A percentile compares a stretch with the other conserved stretches of the same genome.
Evolutionary conservation across 2,113 vertebrate species (phyloP).

Genomic region (Nycticebus coucang): DNA sequence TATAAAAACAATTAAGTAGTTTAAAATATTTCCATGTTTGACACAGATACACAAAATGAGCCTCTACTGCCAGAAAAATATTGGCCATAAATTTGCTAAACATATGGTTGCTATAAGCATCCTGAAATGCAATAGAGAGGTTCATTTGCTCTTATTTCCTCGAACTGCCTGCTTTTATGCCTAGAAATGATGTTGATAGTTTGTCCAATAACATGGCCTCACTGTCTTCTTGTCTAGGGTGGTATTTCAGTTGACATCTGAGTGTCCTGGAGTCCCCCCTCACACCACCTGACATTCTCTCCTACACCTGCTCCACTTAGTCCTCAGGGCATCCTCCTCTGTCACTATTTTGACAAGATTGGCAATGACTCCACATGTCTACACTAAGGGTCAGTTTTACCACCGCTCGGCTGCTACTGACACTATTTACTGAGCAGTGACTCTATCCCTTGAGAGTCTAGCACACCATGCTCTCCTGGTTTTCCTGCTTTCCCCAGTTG

Average conservation of each 20-base stretch:
- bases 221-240: background rate
- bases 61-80: no score
- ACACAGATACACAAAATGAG: no score
- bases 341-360: background rate
- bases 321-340: background rate
- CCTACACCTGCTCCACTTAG: background rate
- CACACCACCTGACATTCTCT: background rate
- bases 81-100: no score
- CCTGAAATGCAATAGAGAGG: background rate
- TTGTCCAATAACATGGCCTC: background rate
- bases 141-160: background rate
- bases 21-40: no score
- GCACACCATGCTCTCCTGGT: background rate
- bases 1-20: no score
- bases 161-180: background rate
- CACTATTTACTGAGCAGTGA: background rate
- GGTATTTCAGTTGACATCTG: background rate
- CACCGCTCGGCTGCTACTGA: background rate
- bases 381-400: background rate
- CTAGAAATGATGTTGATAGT: background rate
- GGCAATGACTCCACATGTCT: background rate
- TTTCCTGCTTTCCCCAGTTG: background rate
- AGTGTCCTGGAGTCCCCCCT: background rate
- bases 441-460: background rate
- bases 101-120: no score